Evolutionary conservation across 2,888 invertebrate species (phyloP).

Genomic region (Campoplex nolae): DNA sequence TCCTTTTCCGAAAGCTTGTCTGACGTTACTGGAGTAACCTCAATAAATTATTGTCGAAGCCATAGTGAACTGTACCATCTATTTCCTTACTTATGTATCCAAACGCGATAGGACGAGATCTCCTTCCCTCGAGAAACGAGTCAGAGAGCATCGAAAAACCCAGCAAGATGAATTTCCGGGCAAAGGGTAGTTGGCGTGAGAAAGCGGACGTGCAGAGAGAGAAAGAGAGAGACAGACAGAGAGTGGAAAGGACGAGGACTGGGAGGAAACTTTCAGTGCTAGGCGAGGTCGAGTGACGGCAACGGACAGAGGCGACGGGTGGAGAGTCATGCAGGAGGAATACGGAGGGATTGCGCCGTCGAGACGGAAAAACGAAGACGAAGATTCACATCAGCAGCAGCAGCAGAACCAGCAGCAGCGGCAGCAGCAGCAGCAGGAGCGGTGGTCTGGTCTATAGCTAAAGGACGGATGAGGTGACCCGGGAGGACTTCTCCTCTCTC

Average conservation of each 20-base stretch:
- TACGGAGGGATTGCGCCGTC: constrained; percentile 59
- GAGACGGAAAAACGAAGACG: constrained; percentile 74
- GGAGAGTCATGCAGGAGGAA: constrained; percentile 54
- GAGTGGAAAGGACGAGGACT: constrained; percentile 59
- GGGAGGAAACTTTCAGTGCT: constrained; percentile 46
- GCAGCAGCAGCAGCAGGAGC: constrained; percentile 51
- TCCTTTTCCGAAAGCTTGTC: constrained; percentile 2
- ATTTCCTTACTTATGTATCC: constrained; percentile 29
- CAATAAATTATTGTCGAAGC: constrained; percentile 38
- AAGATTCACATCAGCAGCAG: constrained; percentile 72
- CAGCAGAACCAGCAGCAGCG: constrained; percentile 34
- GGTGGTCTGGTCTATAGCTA: constrained; percentile 59
- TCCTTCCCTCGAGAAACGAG: constrained; percentile 42
- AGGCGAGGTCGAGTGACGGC: constrained; percentile 65
- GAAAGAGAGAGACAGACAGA: neutral
- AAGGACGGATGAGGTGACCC: constrained; percentile 81
- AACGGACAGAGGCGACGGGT: constrained; percentile 67
- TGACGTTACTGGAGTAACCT: neutral
- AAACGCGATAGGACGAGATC: constrained; percentile 26
- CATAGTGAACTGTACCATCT: constrained; percentile 14
- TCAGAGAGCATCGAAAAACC: constrained; percentile 45
- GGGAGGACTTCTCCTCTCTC: constrained; percentile 73
- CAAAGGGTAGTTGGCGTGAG: constrained; percentile 65
- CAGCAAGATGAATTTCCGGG: constrained; percentile 69
- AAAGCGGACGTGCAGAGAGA: constrained; percentile 52